Evolutionary conservation across 1,140 invertebrate genomes (phyloP).

Genomic region (Sogatella furcifera): DNA sequence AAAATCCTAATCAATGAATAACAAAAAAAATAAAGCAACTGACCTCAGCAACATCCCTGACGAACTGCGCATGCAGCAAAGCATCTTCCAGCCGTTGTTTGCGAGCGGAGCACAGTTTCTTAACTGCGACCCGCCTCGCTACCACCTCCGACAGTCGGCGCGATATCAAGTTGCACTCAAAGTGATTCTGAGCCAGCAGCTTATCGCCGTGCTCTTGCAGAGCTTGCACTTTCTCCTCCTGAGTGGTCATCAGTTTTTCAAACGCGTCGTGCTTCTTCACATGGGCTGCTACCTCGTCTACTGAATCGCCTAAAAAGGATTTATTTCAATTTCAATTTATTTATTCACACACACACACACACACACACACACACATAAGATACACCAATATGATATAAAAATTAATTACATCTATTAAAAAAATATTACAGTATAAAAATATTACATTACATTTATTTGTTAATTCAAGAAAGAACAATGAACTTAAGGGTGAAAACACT

Average conservation of each 20-base stretch:
- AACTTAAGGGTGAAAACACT: no score
- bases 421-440: no score
- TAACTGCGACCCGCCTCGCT: constrained; percentile 57
- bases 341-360: no score
- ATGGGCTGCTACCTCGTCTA: constrained; percentile 75
- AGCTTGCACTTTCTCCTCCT: constrained; percentile 77
- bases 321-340: no score
- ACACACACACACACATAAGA: no score
- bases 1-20: no score
- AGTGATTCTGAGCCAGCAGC: constrained; percentile 85
- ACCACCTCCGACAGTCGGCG: constrained; percentile 57
- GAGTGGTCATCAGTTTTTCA: constrained; percentile 69
- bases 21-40: no score
- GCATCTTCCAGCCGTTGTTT: constrained; percentile 62
- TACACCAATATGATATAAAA: no score
- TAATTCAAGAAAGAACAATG: no score
- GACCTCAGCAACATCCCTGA: constrained; percentile 74
- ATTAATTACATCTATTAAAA: no score
- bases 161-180: constrained; percentile 79
- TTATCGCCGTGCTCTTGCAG: constrained; percentile 81
- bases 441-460: no score
- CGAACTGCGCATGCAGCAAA: constrained; percentile 79
- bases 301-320: constrained; percentile 49
- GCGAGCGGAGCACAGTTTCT: constrained; percentile 49
- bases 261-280: constrained; percentile 89